These are phyloP conservation scores for Prionailurus viverrinus DNA, from an alignment of 2,113 vertebrate genomes.

Conservation along the genomic window DNA sequence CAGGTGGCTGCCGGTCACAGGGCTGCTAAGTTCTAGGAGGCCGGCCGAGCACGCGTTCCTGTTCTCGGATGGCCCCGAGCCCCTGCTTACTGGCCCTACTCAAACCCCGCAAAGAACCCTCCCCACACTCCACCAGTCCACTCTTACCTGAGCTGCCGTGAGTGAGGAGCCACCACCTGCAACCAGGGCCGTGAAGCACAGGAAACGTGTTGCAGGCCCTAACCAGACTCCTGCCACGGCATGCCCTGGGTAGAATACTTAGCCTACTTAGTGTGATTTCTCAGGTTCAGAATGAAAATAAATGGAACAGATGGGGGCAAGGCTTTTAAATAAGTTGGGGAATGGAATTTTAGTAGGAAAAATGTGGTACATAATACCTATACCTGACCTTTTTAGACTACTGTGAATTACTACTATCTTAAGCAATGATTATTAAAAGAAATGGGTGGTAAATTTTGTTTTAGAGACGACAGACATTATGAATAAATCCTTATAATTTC, in stretches of 20 bases:
- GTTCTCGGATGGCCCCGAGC: not conserved
- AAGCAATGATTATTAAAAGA: constrained; percentile 7
- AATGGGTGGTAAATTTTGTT: not conserved
- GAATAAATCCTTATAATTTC: constrained; percentile 22
- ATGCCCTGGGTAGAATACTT: not conserved
- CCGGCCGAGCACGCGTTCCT: not conserved
- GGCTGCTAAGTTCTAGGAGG: not conserved
- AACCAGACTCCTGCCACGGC: not conserved
- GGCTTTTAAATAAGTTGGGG: not conserved
- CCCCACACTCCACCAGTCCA: not conserved
- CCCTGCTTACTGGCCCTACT: not conserved
- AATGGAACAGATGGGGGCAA: not conserved
- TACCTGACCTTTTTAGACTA: not conserved
- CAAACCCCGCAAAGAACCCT: not conserved
- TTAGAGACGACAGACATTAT: not conserved
- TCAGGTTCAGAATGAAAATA: not conserved
- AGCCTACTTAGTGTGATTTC: constrained; percentile 6
- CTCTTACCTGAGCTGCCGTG: not conserved
- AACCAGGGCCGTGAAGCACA: not conserved
- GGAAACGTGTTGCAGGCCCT: not conserved
- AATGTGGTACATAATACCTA: not conserved
- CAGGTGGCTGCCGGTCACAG: not conserved
- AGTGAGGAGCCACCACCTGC: not conserved
- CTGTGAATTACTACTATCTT: not conserved
- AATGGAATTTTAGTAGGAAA: constrained; percentile 21